A percentile compares a stretch with the other conserved stretches of the same genome.
These are phyloP conservation scores for Myodes glareolus DNA, from an alignment of 2,113 vertebrate genomes.

Conservation along the genomic window DNA sequence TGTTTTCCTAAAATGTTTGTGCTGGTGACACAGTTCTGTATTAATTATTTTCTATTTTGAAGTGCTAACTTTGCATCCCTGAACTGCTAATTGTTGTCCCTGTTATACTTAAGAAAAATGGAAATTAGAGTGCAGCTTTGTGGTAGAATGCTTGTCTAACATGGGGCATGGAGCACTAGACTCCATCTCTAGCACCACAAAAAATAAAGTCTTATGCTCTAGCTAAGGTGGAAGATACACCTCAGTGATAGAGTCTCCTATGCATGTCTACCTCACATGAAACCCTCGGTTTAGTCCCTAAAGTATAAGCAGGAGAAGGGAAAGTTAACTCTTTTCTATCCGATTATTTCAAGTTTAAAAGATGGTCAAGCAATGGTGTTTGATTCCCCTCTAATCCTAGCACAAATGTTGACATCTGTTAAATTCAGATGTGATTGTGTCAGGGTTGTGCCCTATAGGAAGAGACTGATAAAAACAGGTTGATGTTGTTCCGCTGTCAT, in stretches of 20 bases:
- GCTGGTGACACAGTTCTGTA: neutral
- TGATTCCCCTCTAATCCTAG: constrained; percentile 19
- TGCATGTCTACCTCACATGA: neutral
- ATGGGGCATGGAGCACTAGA: neutral
- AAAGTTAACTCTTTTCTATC: constrained; percentile 40
- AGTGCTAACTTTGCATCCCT: constrained; percentile 6
- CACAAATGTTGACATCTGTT: constrained; percentile 43
- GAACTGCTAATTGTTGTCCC: neutral
- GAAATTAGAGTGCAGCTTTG: neutral
- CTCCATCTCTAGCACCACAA: neutral
- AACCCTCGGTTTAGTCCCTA: neutral
- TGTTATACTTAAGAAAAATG: neutral
- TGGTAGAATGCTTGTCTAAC: neutral
- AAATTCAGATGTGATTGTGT: neutral
- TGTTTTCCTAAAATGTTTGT: neutral
- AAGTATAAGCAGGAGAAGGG: neutral
- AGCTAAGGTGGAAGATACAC: neutral
- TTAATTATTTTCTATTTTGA: constrained; percentile 5
- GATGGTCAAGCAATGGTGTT: constrained; percentile 42
- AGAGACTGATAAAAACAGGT: neutral
- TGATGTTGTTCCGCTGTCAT: neutral
- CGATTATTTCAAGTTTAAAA: constrained; percentile 61
- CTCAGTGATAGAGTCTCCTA: neutral
- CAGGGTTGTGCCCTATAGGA: constrained; percentile 12
- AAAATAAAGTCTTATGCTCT: neutral